Conservation (phyloP, 2,888 invertebrate genomes). For the Leptinotarsa haldemani region DNA sequence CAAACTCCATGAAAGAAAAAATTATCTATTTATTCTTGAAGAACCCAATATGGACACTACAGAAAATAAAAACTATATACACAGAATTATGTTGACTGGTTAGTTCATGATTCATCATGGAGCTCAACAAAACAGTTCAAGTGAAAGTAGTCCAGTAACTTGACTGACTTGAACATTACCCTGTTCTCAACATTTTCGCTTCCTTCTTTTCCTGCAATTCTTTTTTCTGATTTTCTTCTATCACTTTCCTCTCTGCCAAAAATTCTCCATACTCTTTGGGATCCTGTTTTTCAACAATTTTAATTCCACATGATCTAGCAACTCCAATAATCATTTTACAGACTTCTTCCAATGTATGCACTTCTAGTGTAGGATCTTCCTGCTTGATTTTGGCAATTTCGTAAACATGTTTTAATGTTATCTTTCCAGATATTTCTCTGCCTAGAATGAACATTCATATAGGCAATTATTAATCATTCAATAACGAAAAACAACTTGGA, state of each 20-base stretch:
- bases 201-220: conserved; percentile 85
- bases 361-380: conserved; percentile 81
- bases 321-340: conserved; percentile 83
- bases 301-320: conserved; percentile 85
- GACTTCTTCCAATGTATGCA: conserved; percentile 75
- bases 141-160: background rate
- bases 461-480: no score
- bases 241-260: conserved; percentile 77
- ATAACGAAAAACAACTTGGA: no score
- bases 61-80: background rate
- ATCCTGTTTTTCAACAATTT: conserved; percentile 83
- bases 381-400: conserved; percentile 98
- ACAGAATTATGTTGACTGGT: background rate
- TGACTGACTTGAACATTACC: conserved; percentile 56
- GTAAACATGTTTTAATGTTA: conserved; percentile 94
- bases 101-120: background rate
- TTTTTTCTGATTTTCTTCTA: conserved; percentile 80
- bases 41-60: background rate
- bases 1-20: no score
- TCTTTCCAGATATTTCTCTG: conserved; percentile 84
- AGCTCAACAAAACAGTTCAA: background rate
- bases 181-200: conserved; percentile 90
- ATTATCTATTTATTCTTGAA: background rate
- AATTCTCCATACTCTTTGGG: conserved; percentile 85
- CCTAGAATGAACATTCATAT: conserved; percentile 65